Conservation (phyloP, 2,888 invertebrate species). For the Balanococcus diminutus region DNA sequence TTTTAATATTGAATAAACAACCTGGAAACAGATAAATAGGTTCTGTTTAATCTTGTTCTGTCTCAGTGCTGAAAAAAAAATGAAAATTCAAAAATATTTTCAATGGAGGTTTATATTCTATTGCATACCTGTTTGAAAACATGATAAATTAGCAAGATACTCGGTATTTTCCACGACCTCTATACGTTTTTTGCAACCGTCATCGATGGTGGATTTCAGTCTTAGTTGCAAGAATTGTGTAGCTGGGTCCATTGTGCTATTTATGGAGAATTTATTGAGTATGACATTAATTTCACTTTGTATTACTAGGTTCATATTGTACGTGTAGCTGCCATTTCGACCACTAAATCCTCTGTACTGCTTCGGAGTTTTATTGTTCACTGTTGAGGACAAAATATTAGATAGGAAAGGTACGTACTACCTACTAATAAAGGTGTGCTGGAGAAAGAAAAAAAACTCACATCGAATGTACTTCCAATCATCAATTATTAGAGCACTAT, state of each 20-base stretch:
- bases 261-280: neutral
- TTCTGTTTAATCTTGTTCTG: too few relatives aligned
- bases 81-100: neutral
- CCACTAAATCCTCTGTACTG: conserved; percentile 41
- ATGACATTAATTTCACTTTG: neutral
- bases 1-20: conserved; percentile 34
- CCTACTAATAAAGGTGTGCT: neutral
- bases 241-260: neutral
- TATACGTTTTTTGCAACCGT: conserved; percentile 10
- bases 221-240: neutral
- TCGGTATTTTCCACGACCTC: neutral
- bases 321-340: neutral
- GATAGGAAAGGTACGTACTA: too few relatives aligned
- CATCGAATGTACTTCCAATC: conserved; percentile 65
- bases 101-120: neutral
- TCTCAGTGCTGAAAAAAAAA: neutral
- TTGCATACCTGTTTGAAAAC: neutral
- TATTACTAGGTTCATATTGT: neutral
- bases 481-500: conserved; percentile 61
- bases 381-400: neutral
- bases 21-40: neutral
- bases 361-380: neutral
- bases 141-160: neutral
- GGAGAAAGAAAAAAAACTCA: conserved; percentile 60
- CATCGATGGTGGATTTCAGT: neutral